Percentiles rank a stretch among this genome's conserved stretches.
Evolutionary conservation across 2,797 vertebrate genomes (phyloP).

Genomic region (Myiothlypis chrysogaster): DNA sequence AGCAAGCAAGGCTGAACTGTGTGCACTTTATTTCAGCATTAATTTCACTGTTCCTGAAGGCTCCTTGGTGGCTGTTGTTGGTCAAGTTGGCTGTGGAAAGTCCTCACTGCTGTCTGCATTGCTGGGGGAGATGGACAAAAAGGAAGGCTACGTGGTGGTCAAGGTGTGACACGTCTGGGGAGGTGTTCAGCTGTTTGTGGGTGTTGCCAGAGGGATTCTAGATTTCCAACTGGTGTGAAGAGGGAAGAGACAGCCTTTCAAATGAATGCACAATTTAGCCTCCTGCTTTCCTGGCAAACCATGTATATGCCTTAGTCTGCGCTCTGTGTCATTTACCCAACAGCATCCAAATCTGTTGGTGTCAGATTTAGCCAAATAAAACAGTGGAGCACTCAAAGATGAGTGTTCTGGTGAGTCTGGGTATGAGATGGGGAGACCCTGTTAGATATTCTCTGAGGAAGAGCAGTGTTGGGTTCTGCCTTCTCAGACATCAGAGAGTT

Average conservation of each 20-base stretch:
- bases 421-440: background rate
- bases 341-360: background rate
- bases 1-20: background rate
- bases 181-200: background rate
- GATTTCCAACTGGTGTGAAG: background rate
- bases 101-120: constrained; percentile 92
- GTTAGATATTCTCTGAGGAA: background rate
- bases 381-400: background rate
- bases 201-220: background rate
- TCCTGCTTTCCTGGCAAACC: background rate
- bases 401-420: background rate
- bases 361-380: background rate
- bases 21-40: constrained; percentile 77
- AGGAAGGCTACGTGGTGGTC: constrained; percentile 83
- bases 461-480: background rate
- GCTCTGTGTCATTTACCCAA: background rate
- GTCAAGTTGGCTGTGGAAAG: constrained; percentile 94
- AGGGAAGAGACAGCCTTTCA: background rate
- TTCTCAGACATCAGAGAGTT: background rate
- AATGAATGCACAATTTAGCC: background rate
- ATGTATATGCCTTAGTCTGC: background rate
- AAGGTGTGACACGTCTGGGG: constrained; percentile 77
- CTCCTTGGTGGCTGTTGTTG: constrained; percentile 89
- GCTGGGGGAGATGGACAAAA: constrained; percentile 92
- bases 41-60: constrained; percentile 86